phyloP scores from a whole-genome alignment of 2,888 invertebrate species.

The Thereva unica region DNA sequence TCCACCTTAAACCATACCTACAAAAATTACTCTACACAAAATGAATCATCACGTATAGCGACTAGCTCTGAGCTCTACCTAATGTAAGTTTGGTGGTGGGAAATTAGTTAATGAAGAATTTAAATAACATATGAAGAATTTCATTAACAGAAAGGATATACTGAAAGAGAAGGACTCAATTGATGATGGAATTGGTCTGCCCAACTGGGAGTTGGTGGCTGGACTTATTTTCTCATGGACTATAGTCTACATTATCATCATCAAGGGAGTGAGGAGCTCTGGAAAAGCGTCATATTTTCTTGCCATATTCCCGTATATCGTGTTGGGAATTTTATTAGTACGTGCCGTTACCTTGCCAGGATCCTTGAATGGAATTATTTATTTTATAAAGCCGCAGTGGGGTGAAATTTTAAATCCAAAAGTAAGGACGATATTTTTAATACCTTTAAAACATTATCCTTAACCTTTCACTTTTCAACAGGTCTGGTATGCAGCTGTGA shows the following conservation, averaged over 20 bases:
- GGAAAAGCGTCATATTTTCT: conserved; percentile 76
- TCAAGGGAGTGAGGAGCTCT: conserved; percentile 66
- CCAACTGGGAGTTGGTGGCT: conserved; percentile 61
- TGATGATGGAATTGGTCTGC: conserved; percentile 62
- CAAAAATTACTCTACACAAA: neutral
- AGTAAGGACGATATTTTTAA: conserved; percentile 48
- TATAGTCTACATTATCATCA: conserved; percentile 60
- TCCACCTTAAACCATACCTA: neutral
- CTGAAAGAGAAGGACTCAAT: conserved; percentile 60
- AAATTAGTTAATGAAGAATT: neutral
- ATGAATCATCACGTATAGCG: conserved; percentile 50
- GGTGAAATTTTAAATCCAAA: conserved; percentile 64
- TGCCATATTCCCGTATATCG: conserved; percentile 72
- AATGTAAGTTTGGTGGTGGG: conserved; percentile 57
- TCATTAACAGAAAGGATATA: conserved; percentile 59
- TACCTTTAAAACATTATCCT: neutral
- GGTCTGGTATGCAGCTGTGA: conserved; percentile 69
- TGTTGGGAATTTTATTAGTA: conserved; percentile 68
- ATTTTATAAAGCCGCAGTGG: conserved; percentile 70
- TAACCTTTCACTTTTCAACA: conserved; percentile 43
- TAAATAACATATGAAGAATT: neutral
- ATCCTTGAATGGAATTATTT: conserved; percentile 65
- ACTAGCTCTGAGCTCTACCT: conserved; percentile 62
- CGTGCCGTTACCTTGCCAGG: conserved; percentile 66
- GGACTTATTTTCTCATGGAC: conserved; percentile 63